phyloP scores from a whole-genome alignment of 1,140 invertebrate genomes.

The Acromyrmex echinatior region DNA sequence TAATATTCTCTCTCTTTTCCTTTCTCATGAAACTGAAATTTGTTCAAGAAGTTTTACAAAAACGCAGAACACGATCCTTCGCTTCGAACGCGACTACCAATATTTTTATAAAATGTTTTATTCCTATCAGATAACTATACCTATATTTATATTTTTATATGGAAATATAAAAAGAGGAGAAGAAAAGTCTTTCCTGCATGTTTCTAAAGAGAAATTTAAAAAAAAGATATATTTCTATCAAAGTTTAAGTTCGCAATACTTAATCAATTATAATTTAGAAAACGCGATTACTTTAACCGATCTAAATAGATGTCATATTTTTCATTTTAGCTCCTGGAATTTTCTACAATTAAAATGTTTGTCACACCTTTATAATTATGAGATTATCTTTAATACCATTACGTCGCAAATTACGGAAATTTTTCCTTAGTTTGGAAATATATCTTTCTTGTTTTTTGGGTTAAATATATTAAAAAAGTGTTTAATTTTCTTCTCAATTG shows the following conservation, averaged over 20 bases:
- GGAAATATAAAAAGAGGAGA: neutral
- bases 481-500: neutral
- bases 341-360: neutral
- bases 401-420: neutral
- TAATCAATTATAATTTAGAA: neutral
- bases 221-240: neutral
- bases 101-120: slow-evolving; percentile 8
- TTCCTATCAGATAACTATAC: neutral
- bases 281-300: neutral
- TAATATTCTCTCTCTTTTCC: neutral
- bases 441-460: neutral
- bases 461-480: slow-evolving; percentile 1
- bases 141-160: neutral
- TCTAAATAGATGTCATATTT: neutral
- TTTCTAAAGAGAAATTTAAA: neutral
- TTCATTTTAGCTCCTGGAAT: neutral
- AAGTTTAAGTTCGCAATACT: neutral
- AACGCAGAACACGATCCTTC: slow-evolving; percentile 20
- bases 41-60: neutral
- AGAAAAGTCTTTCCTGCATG: too few species aligned
- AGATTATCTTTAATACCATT: neutral
- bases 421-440: neutral
- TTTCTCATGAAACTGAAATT: neutral
- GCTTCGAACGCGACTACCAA: neutral
- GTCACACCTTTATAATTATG: neutral